Base-by-base conservation (phyloP, 2,888 invertebrate genomes). In the Agrilus cyanescens region DNA sequence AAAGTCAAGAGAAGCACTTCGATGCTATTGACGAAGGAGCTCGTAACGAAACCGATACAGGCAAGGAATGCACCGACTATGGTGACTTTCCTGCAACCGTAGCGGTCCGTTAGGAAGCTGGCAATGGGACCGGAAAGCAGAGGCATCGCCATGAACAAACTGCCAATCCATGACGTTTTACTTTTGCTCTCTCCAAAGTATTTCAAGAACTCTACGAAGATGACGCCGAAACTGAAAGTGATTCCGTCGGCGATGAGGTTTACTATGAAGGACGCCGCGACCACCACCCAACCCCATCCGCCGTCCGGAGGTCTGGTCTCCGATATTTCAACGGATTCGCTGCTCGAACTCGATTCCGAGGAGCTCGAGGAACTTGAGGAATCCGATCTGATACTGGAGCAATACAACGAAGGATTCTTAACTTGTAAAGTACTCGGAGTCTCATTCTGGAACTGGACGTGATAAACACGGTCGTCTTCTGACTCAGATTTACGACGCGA, bases 251-350 rank as follows among this genome's bases (percentile, higher is more conserved):
- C 89, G 55, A 94, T 88, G 48, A 90, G 73, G 62, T 90, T 90
- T 49, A 90, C 84, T 69, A 90, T 74, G 63, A 94, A 93, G 0
- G 89, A 82, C 16, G 88, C 88, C 46, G 83, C 79, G 0, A 93
- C 91, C 39, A 94, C 78, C 25, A 93, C 83, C 93, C 93, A 94
- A 4, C 91, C 91, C 84, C 85, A 91, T 12, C 91, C 90, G 8
- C 89, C 90, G 63, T 91, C 90, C 2, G 88, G 89, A 1, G 85
- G 81, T 14, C 79, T 69, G 1, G 80, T 77, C 61, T 82, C 82
- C 6, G 80, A 71, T 38, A 76, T 73, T 10, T 74, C 73, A 34
- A 79, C 71, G 45, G 78, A 78, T 44, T 78, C 77, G 50, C 76
- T 76, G 34, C 77, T 76, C 4, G 76, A 76, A 37, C 74, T 74